Conservation (phyloP, 35 echinoderm and acorn worm genomes). For the Amphiura filiformis region DNA sequence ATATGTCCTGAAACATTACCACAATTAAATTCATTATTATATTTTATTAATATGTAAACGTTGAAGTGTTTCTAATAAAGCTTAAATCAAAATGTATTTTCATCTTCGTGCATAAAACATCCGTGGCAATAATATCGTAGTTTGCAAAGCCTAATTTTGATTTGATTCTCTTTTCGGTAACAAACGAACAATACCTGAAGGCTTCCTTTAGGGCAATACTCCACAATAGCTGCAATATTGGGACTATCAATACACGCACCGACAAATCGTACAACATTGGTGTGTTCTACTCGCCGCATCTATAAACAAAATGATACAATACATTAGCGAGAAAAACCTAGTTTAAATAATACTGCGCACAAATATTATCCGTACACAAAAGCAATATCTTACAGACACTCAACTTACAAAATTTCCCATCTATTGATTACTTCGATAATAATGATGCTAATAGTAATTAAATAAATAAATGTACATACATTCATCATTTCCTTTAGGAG, state of each 20-base stretch:
- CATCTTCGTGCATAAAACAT: background rate
- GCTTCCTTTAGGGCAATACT: constrained; percentile 78
- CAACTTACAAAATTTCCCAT: too few species aligned
- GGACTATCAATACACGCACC: background rate
- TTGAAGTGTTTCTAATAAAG: background rate
- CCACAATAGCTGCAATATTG: constrained; percentile 35
- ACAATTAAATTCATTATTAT: background rate
- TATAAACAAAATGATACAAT: background rate
- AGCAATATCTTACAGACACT: too few species aligned
- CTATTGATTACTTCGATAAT: too few species aligned
- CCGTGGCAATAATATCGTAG: background rate
- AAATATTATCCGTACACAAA: too few species aligned
- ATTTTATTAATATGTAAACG: too few species aligned
- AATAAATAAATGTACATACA: too few species aligned
- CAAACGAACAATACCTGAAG: constrained; percentile 52
- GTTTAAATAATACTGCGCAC: too few species aligned
- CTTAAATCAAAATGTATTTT: background rate
- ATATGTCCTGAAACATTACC: constrained; percentile 64
- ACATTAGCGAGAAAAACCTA: too few species aligned
- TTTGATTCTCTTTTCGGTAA: background rate
- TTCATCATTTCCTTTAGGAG: too few species aligned
- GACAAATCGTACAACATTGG: constrained; percentile 64
- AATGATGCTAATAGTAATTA: too few species aligned
- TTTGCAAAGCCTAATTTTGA: too few species aligned
- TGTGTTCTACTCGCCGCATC: constrained; percentile 78